A percentile compares a stretch with the other conserved stretches of the same genome.
Evolutionary conservation across 1,140 invertebrate species (phyloP).

Genomic region (Dendroctonus ponderosae): DNA sequence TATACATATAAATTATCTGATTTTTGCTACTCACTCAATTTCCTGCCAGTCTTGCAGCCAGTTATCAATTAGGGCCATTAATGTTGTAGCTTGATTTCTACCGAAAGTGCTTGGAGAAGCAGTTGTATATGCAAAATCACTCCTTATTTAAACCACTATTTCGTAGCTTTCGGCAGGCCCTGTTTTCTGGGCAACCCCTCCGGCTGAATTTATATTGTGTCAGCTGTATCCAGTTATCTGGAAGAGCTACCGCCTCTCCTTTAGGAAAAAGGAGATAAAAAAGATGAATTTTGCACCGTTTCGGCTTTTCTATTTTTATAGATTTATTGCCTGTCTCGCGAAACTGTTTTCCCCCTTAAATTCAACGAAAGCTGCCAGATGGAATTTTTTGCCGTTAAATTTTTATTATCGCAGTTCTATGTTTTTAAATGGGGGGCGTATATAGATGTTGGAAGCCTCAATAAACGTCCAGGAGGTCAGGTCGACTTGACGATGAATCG

Average conservation of each 20-base stretch:
- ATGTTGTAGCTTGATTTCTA: too few relatives aligned
- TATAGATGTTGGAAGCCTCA: too few relatives aligned
- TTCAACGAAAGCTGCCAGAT: conserved; percentile 25
- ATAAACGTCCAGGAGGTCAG: too few relatives aligned
- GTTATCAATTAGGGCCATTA: too few relatives aligned
- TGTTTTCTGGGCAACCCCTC: conserved; percentile 4
- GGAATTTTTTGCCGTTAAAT: conserved; percentile 12
- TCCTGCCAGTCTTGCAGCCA: too few relatives aligned
- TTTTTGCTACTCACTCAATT: too few relatives aligned
- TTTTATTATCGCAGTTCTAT: neutral
- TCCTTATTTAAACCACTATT: neutral
- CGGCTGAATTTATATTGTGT: conserved; percentile 33
- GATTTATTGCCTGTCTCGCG: conserved; percentile 26
- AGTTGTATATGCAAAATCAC: neutral
- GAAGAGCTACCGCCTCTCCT: conserved; percentile 29
- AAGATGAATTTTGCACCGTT: conserved; percentile 34
- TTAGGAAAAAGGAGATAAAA: conserved; percentile 29
- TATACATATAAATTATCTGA: too few relatives aligned
- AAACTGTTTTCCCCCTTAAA: conserved; percentile 20
- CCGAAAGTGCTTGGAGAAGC: too few relatives aligned
- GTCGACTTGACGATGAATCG: too few relatives aligned
- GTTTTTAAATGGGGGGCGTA: too few relatives aligned
- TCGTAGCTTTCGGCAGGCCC: neutral
- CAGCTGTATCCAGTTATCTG: conserved; percentile 34
- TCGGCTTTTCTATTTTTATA: conserved; percentile 34